These are phyloP conservation scores for Eulemur coronatus DNA, from an alignment of 2,797 vertebrate genomes.

Conservation along the genomic window DNA sequence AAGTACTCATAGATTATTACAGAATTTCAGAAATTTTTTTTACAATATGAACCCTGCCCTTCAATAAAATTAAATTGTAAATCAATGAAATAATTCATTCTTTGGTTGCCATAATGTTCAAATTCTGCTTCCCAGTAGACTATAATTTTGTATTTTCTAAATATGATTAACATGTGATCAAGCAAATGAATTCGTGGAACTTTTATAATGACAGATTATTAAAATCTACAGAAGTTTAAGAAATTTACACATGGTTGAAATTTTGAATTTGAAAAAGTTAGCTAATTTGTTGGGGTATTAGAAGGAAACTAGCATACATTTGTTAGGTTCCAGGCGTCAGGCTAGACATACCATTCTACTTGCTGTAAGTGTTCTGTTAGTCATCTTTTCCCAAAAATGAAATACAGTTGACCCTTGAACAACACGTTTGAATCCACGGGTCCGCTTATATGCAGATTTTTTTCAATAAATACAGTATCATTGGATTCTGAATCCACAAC, in stretches of 20 bases:
- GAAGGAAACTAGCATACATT: background rate
- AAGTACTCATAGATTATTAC: background rate
- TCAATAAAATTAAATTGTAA: conserved; percentile 30
- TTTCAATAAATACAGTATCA: background rate
- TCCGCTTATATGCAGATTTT: background rate
- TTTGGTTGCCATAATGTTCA: background rate
- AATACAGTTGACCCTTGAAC: background rate
- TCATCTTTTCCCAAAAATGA: background rate
- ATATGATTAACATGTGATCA: background rate
- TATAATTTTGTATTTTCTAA: conserved; percentile 22
- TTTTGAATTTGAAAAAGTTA: conserved; percentile 24
- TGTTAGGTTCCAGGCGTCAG: background rate
- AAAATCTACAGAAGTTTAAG: background rate
- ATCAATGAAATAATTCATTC: background rate
- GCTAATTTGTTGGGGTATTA: background rate
- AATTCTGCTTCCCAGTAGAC: background rate
- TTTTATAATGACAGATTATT: conserved; percentile 6
- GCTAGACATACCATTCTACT: background rate
- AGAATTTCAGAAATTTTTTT: background rate
- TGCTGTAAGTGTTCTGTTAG: background rate
- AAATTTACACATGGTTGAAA: background rate
- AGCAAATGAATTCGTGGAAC: background rate
- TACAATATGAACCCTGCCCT: background rate
- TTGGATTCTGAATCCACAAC: background rate
- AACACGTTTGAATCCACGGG: background rate